Percentiles rank a stretch among this genome's conserved stretches.
Conservation (phyloP, 1,140 invertebrate genomes). For the Helicoverpa armigera region DNA sequence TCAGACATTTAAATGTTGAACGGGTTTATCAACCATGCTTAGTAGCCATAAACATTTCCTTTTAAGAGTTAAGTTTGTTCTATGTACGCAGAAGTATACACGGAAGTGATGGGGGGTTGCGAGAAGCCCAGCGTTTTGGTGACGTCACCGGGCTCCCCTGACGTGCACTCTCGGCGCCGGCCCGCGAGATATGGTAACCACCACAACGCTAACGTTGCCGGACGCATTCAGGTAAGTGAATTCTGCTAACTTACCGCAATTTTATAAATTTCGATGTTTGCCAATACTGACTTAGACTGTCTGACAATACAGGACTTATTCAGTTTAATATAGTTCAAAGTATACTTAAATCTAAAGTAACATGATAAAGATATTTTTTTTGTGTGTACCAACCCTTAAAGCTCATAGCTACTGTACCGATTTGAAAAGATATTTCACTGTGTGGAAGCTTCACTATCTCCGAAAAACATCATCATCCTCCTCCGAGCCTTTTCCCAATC, state of each 20-base stretch:
- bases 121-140: conserved; percentile 94
- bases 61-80: conserved; percentile 25
- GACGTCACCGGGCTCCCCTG: conserved; percentile 95
- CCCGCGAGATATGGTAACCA: conserved; percentile 83
- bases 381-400: too few relatives aligned
- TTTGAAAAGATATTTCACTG: too few relatives aligned
- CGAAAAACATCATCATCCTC: too few relatives aligned
- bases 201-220: conserved; percentile 88
- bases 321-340: too few relatives aligned
- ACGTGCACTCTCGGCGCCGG: conserved; percentile 88
- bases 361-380: too few relatives aligned
- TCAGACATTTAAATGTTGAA: neutral
- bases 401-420: too few relatives aligned
- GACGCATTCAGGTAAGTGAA: conserved; percentile 87
- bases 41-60: conserved; percentile 13
- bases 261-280: neutral
- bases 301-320: too few relatives aligned
- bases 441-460: too few relatives aligned
- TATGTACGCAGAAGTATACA: conserved; percentile 87
- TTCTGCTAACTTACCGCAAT: neutral
- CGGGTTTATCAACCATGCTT: neutral
- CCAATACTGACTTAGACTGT: too few relatives aligned
- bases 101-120: conserved; percentile 87
- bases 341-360: too few relatives aligned
- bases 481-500: too few relatives aligned